Conservation (phyloP, 2,888 invertebrate species). For the Cenopis cana region DNA sequence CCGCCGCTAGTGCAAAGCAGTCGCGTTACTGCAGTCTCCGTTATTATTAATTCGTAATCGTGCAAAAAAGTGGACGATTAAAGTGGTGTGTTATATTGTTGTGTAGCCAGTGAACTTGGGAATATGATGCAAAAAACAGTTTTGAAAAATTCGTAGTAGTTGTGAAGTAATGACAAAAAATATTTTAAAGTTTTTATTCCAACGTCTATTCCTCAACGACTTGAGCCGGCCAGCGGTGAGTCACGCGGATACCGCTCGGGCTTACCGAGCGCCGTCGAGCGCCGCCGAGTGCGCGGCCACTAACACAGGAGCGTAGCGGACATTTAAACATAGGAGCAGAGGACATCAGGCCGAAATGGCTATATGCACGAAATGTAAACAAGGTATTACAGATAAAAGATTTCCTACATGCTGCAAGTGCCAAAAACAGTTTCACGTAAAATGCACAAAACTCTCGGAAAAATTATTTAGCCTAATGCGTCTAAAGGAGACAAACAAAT, state of each 20-base stretch:
- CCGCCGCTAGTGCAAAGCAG: background rate
- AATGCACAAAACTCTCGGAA: slow-evolving; percentile 16
- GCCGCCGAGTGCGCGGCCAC: slow-evolving; percentile 10
- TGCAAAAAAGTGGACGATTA: background rate
- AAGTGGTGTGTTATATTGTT: slow-evolving; percentile 7
- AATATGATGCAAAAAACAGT: background rate
- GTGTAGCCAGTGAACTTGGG: background rate
- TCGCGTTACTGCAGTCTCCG: background rate
- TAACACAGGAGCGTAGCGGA: background rate
- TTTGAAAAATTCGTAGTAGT: background rate
- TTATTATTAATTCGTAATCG: slow-evolving; percentile 1
- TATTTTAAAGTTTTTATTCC: background rate
- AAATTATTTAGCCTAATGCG: slow-evolving; percentile 21
- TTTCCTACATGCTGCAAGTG: slow-evolving; percentile 18
- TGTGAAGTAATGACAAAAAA: background rate
- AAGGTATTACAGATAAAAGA: slow-evolving; percentile 5
- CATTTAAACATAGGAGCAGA: slow-evolving; percentile 7
- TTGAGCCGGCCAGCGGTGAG: background rate
- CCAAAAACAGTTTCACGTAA: slow-evolving; percentile 8
- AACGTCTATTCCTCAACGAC: background rate
- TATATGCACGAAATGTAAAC: slow-evolving; percentile 9
- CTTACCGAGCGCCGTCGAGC: too few species aligned
- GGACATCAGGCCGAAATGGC: slow-evolving; percentile 19
- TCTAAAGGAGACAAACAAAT: slow-evolving; percentile 2
- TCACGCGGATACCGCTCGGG: background rate